Percentiles rank a stretch among this genome's conserved stretches.
Evolutionary conservation across 2,888 invertebrate genomes (phyloP).

Genomic region (Sesia bembeciformis): DNA sequence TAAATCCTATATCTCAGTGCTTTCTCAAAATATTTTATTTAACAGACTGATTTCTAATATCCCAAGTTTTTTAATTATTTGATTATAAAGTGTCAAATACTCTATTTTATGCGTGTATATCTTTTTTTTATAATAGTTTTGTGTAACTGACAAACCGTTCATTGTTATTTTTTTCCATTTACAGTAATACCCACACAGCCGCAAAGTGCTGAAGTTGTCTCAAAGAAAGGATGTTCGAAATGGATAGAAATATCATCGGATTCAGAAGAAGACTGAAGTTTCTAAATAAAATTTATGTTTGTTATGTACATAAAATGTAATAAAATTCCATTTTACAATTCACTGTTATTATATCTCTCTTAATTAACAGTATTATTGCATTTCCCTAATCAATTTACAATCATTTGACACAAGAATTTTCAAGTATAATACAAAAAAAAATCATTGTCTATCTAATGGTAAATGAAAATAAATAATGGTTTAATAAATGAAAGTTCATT

Average conservation of each 20-base stretch:
- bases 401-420: conserved; percentile 25
- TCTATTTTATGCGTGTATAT: too few species aligned
- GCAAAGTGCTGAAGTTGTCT: conserved; percentile 49
- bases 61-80: too few species aligned
- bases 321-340: conserved; percentile 47
- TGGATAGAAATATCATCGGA: conserved; percentile 69
- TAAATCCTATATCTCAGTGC: too few species aligned
- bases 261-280: conserved; percentile 45
- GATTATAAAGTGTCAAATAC: too few species aligned
- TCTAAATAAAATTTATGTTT: conserved; percentile 20
- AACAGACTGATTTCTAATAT: too few species aligned
- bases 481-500: not conserved
- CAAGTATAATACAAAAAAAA: conserved; percentile 11
- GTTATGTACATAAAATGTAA: conserved; percentile 49
- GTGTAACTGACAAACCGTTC: too few species aligned
- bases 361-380: conserved; percentile 33
- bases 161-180: conserved; percentile 18
- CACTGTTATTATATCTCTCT: conserved; percentile 48
- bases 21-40: too few species aligned
- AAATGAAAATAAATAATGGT: conserved; percentile 20
- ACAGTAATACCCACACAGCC: conserved; percentile 49
- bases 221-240: conserved; percentile 34
- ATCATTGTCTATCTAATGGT: conserved; percentile 11
- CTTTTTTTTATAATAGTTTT: too few species aligned
- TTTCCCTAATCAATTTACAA: conserved; percentile 40